phyloP scores from a whole-genome alignment of 2,888 invertebrate species.

The Latrodectus elegans region DNA sequence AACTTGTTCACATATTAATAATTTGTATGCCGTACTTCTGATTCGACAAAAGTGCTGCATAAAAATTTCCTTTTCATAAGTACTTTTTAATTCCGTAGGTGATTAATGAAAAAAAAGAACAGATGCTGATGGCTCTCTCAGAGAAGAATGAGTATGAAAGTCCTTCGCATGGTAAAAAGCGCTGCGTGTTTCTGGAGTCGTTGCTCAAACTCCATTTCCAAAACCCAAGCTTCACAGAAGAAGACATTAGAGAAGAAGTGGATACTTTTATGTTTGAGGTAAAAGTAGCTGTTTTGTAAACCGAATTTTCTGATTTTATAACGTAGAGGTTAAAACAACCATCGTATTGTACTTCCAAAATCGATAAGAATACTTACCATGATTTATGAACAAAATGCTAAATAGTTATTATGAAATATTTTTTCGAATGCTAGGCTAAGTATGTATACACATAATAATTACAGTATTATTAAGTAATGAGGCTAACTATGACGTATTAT shows the following conservation, averaged over 20 bases:
- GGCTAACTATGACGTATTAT: no score
- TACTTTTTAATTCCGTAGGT: constrained; percentile 11
- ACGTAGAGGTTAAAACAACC: no score
- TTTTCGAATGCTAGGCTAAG: no score
- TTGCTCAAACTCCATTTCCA: constrained; percentile 72
- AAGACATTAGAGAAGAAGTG: constrained; percentile 75
- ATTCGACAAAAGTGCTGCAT: background rate
- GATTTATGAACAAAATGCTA: no score
- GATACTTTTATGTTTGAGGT: constrained; percentile 77
- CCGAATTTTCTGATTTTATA: background rate
- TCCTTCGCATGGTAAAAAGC: constrained; percentile 18
- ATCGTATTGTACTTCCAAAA: no score
- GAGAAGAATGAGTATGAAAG: background rate
- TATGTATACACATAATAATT: no score
- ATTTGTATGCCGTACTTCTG: no score
- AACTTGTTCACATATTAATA: background rate
- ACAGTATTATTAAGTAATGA: no score
- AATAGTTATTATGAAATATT: no score
- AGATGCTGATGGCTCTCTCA: background rate
- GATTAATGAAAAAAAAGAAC: constrained; percentile 40
- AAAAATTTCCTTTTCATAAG: no score
- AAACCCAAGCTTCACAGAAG: constrained; percentile 72
- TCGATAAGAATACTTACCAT: no score
- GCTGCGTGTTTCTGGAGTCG: constrained; percentile 75
- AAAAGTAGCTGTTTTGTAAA: background rate